phyloP scores from a whole-genome alignment of 2,888 invertebrate genomes.

The Tinea pellionella region DNA sequence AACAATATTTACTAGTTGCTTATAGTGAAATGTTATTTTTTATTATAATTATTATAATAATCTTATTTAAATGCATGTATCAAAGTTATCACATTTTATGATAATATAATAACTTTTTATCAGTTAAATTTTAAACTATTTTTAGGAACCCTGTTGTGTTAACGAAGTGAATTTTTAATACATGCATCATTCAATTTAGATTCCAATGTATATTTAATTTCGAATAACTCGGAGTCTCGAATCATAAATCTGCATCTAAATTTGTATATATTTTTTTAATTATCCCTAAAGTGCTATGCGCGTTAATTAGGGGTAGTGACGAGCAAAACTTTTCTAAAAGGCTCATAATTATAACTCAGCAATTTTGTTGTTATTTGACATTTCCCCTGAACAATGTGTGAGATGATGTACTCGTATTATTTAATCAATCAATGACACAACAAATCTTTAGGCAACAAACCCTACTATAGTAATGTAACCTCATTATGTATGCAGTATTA shows the following conservation, averaged over 20 bases:
- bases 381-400: background rate
- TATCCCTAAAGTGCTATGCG: too few relatives aligned
- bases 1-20: too few relatives aligned
- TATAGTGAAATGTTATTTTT: too few relatives aligned
- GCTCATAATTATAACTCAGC: background rate
- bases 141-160: background rate
- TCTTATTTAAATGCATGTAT: background rate
- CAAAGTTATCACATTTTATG: constrained; percentile 1
- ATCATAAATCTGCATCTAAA: background rate
- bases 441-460: background rate
- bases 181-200: background rate
- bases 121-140: background rate
- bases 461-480: background rate
- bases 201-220: constrained; percentile 1
- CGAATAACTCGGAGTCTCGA: background rate
- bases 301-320: background rate
- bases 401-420: background rate
- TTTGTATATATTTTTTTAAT: background rate
- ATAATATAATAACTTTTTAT: background rate
- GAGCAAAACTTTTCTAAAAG: background rate
- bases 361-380: background rate
- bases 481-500: constrained; percentile 10
- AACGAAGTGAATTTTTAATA: background rate
- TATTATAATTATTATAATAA: background rate
- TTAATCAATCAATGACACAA: background rate